Percentiles rank a stretch among this genome's conserved stretches.
Evolutionary conservation across 2,888 invertebrate genomes (phyloP).

Genomic region (Gymnocheta viridis): DNA sequence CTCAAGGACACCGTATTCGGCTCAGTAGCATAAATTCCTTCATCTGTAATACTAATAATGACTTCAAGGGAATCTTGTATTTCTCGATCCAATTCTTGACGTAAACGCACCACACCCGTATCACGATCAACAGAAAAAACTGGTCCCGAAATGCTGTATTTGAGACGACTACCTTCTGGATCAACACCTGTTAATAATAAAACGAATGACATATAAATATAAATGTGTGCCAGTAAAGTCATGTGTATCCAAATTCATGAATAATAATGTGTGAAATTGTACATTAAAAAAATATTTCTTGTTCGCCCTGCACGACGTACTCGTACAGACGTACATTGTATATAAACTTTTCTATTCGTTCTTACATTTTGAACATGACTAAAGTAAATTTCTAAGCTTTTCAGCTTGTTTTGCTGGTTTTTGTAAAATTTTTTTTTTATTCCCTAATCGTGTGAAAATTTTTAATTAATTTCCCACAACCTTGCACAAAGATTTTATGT

Average conservation of each 20-base stretch:
- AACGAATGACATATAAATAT: conserved; percentile 24
- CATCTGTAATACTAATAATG: conserved; percentile 91
- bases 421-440: conserved; percentile 27
- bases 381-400: conserved; percentile 5
- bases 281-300: conserved; percentile 26
- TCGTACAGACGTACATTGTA: conserved; percentile 6
- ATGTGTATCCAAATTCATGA: conserved; percentile 53
- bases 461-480: conserved; percentile 78
- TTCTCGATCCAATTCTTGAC: conserved; percentile 88
- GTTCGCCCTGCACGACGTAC: too few species aligned
- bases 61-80: conserved; percentile 87
- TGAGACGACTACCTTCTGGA: conserved; percentile 88
- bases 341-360: not conserved
- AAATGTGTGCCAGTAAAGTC: conserved; percentile 62
- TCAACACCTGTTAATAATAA: conserved; percentile 84
- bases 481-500: conserved; percentile 71
- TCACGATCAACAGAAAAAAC: conserved; percentile 89
- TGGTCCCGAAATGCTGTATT: conserved; percentile 91
- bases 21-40: conserved; percentile 87
- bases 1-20: conserved; percentile 90
- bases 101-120: conserved; percentile 89
- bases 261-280: conserved; percentile 6
- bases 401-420: conserved; percentile 7
- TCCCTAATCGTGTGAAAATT: conserved; percentile 78
- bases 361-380: conserved; percentile 16